phyloP scores from a whole-genome alignment of 1,140 invertebrate species.

The Zaprionus davidi region DNA sequence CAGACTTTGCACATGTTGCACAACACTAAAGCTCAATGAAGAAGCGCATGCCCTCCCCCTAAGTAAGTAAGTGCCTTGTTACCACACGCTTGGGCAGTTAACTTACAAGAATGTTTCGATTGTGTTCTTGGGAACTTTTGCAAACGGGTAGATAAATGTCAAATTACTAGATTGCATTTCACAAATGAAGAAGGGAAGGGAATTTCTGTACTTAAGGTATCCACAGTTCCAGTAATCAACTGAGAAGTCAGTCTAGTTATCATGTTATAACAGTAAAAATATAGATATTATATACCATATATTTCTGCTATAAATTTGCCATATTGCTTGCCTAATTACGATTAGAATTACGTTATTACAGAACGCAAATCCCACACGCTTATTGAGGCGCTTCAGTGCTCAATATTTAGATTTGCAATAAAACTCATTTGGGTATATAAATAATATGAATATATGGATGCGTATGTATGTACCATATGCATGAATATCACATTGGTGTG shows the following conservation, averaged over 20 bases:
- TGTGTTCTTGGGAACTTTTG: background rate
- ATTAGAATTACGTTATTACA: background rate
- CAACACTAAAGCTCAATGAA: conserved; percentile 43
- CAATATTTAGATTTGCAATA: conserved; percentile 9
- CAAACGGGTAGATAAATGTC: background rate
- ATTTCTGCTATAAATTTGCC: background rate
- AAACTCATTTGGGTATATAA: conserved; percentile 37
- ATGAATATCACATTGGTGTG: conserved; percentile 24
- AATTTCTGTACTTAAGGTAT: background rate
- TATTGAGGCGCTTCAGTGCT: background rate
- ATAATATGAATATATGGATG: conserved; percentile 21
- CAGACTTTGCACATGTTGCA: conserved; percentile 31
- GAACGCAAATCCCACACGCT: conserved; percentile 23
- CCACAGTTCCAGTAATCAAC: no score
- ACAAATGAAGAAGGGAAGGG: no score
- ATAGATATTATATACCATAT: background rate
- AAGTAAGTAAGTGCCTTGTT: conserved; percentile 29
- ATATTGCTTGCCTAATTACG: conserved; percentile 4
- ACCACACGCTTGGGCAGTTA: background rate
- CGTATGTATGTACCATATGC: conserved; percentile 19
- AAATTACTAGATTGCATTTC: no score
- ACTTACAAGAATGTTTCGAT: conserved; percentile 2
- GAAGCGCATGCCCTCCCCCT: conserved; percentile 42
- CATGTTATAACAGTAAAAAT: no score
- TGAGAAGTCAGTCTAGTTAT: no score